Conservation (phyloP, 2,888 invertebrate species). For the Philaethria dido region DNA sequence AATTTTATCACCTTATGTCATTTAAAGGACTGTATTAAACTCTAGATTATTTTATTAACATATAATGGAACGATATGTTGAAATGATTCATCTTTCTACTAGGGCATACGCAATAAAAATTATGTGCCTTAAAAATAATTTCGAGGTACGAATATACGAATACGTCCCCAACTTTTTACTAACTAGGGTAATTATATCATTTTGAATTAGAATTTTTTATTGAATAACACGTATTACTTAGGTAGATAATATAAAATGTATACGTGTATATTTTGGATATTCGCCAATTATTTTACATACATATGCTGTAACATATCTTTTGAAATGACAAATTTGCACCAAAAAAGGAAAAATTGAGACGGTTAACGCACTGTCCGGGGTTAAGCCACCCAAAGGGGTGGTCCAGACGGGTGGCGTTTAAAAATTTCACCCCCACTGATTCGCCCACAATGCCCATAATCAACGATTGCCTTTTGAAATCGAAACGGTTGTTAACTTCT, state of each 20-base stretch:
- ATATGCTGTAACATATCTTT: background rate
- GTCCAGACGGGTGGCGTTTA: constrained; percentile 72
- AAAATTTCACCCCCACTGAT: constrained; percentile 79
- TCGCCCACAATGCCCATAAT: constrained; percentile 76
- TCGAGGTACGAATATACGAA: too few species aligned
- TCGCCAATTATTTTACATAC: too few species aligned
- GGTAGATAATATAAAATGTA: too few species aligned
- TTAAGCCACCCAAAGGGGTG: constrained; percentile 44
- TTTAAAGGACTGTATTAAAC: constrained; percentile 1
- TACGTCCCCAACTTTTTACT: too few species aligned
- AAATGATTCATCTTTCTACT: too few species aligned
- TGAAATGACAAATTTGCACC: constrained; percentile 13
- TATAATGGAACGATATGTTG: too few species aligned
- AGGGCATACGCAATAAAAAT: too few species aligned
- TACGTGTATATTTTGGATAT: too few species aligned
- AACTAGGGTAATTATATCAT: too few species aligned
- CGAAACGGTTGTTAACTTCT: constrained; percentile 76
- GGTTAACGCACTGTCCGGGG: constrained; percentile 45
- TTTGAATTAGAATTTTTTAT: too few species aligned
- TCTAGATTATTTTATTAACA: background rate
- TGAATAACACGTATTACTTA: too few species aligned
- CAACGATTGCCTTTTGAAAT: constrained; percentile 82
- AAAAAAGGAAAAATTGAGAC: constrained; percentile 32
- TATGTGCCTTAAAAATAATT: too few species aligned
- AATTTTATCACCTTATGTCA: constrained; percentile 31